These are phyloP conservation scores for Bettongia penicillata DNA, from an alignment of 2,113 vertebrate species.

Conservation along the genomic window DNA sequence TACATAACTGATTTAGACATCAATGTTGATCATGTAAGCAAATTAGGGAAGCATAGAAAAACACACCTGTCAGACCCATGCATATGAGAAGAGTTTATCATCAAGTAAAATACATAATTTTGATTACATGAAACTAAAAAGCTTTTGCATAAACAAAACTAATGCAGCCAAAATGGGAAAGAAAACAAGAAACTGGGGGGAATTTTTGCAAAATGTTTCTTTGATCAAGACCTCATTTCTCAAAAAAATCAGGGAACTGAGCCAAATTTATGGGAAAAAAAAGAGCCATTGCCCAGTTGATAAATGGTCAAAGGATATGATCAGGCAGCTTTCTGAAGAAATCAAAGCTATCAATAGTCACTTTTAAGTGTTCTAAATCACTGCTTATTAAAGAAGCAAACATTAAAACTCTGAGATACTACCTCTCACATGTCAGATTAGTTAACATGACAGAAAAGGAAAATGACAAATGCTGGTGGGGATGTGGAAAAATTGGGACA, in stretches of 20 bases:
- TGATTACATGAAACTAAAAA: not conserved
- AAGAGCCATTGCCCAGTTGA: not conserved
- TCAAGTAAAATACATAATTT: not conserved
- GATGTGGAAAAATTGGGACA: not conserved
- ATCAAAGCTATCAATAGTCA: not conserved
- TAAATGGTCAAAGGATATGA: not conserved
- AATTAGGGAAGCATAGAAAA: not conserved
- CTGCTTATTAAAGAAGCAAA: not conserved
- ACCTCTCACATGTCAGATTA: not conserved
- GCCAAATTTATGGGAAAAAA: not conserved
- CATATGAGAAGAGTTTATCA: not conserved
- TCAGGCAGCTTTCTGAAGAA: not conserved
- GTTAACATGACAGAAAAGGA: not conserved
- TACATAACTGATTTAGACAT: not conserved
- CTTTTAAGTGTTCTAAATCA: not conserved
- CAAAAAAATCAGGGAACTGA: not conserved
- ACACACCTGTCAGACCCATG: not conserved
- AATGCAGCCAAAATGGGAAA: not conserved
- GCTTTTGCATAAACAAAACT: not conserved
- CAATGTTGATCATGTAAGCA: not conserved
- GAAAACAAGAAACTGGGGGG: not conserved
- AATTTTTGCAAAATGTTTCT: not conserved
- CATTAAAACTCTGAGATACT: not conserved
- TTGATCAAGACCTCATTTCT: not conserved
- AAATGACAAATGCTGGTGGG: not conserved